Percentiles rank a stretch among this genome's conserved stretches.
Conservation (phyloP, 2,888 invertebrate species). For the Odontocolon sp. region DNA sequence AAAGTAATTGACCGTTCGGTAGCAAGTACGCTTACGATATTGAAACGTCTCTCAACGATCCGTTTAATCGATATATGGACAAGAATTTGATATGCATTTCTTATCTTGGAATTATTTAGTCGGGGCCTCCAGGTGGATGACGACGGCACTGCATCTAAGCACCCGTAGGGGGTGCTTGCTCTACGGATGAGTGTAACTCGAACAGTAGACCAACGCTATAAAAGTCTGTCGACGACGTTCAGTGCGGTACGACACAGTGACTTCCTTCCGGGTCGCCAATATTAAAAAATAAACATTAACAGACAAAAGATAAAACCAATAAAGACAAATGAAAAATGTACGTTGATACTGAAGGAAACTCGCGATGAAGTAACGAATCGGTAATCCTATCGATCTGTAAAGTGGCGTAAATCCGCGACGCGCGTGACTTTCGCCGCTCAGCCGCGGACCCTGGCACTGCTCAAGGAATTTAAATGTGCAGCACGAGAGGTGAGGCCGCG, state of each 20-base stretch:
- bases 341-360: conserved; percentile 4
- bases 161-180: conserved; percentile 76
- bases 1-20: too few relatives aligned
- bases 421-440: conserved; percentile 51
- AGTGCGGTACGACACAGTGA: conserved; percentile 49
- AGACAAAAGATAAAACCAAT: neutral
- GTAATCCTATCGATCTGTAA: conserved; percentile 59
- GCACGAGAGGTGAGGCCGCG: conserved; percentile 64
- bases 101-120: conserved; percentile 13
- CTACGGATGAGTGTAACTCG: conserved; percentile 72
- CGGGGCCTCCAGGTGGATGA: conserved; percentile 39
- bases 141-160: conserved; percentile 74
- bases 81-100: neutral
- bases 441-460: conserved; percentile 60
- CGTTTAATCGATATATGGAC: neutral
- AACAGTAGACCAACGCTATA: conserved; percentile 69
- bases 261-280: too few relatives aligned
- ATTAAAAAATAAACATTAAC: neutral
- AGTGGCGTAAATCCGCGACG: conserved; percentile 49
- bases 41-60: neutral
- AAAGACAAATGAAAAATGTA: neutral
- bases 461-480: conserved; percentile 68
- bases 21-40: neutral
- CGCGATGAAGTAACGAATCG: conserved; percentile 47
- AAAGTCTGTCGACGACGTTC: conserved; percentile 62